Evolutionary conservation across 2,797 vertebrate genomes (phyloP), one percentile per base, ranked within the genome.

Genomic region (Trematomus bernacchii): DNA sequence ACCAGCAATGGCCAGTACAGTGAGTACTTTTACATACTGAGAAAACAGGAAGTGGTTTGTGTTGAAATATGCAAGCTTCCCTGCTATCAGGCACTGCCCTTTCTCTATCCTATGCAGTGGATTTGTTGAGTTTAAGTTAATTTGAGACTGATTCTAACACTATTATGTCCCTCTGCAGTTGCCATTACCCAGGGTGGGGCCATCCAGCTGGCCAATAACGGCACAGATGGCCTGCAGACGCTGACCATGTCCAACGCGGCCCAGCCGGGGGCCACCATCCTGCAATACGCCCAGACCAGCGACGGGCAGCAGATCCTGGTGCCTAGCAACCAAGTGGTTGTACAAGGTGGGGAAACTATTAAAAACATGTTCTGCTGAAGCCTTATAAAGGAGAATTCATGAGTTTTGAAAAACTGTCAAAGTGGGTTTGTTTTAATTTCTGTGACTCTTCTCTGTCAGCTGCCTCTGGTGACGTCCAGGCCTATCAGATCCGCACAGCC

Each of bases 1-100:
- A 99, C 98, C 69, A 99, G 98, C 96, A 99, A 96, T 69, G 98
- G 98, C 86, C 98, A 99, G 92, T 99, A 99, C 90, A 99, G 98
- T 99, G 91, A 93, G 98, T 96, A 14, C 51, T 43, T 68, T n/a
- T 19, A 0, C 0, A 27, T 9, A 13, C 13, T 51, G 11, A 13
- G 8, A 71, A 11, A 51, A 27, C 62, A 48, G 51, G 63, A 61
- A 50, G 40, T 37, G 40, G 4, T 55, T 19, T 47, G 30, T 48
- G 21, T 61, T 42, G 18, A 64, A 63, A 63, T 30, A 14, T 47
- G 51, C 54, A n/a, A 33, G 27, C n/a, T 33, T 27, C 71, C 57
- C 66, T 61, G 57, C 3, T 7, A 0, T 10, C 19, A 44, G 18
- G 42, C 19, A 14, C 16, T 72, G 15, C 14, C 2, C 6, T 44